phyloP scores from a whole-genome alignment of 2,888 invertebrate genomes.

The Drosophila trichaetosa region DNA sequence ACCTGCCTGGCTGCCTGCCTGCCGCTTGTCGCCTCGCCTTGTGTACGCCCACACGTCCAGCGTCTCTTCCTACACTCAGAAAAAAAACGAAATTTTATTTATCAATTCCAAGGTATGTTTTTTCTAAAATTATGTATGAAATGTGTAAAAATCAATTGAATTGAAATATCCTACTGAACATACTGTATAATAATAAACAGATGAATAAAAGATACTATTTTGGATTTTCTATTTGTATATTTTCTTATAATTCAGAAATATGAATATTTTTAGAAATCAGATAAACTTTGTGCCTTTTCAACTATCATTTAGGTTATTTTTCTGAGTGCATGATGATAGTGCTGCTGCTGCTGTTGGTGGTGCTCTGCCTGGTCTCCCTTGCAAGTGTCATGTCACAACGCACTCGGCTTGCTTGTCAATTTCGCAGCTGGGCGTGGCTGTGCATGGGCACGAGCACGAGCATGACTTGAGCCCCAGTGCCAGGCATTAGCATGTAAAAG shows the following conservation, averaged over 20 bases:
- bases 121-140: neutral
- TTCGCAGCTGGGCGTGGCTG: constrained; percentile 77
- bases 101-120: neutral
- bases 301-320: neutral
- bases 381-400: constrained; percentile 80
- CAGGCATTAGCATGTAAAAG: constrained; percentile 73
- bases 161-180: too few species aligned
- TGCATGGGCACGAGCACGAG: constrained; percentile 59
- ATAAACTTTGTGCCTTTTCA: neutral
- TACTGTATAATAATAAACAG: neutral
- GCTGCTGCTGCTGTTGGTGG: constrained; percentile 24
- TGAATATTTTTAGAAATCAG: neutral
- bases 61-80: constrained; percentile 15
- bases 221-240: neutral
- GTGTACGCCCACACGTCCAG: constrained; percentile 42
- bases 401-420: constrained; percentile 77
- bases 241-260: neutral
- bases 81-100: neutral
- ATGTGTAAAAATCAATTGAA: too few species aligned
- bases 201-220: neutral
- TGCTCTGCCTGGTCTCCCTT: constrained; percentile 43
- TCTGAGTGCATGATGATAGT: constrained; percentile 1
- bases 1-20: constrained; percentile 35
- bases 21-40: constrained; percentile 18
- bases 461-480: constrained; percentile 67